phyloP scores from a whole-genome alignment of 2,888 invertebrate genomes.

The Diplazon laetatorius region DNA sequence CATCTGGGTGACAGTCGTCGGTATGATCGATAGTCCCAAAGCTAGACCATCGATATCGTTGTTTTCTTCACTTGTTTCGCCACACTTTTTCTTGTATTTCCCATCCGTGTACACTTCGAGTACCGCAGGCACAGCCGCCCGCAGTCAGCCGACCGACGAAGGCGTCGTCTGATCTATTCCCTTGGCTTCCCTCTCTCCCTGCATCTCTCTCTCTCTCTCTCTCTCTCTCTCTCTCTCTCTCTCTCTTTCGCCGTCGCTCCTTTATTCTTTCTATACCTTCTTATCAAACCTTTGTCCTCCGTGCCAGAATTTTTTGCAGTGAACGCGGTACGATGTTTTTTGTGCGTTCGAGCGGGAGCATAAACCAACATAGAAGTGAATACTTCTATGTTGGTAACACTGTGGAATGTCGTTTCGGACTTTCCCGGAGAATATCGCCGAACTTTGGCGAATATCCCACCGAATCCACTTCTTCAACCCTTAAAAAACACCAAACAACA shows the following conservation, averaged over 20 bases:
- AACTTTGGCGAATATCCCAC: conserved; percentile 29
- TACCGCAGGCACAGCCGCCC: not conserved
- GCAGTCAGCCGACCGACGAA: conserved; percentile 58
- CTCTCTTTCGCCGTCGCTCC: not conserved
- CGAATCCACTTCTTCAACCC: not conserved
- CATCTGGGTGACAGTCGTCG: not conserved
- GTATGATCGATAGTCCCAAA: conserved; percentile 28
- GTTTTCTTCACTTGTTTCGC: conserved; percentile 35
- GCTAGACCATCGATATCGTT: conserved; percentile 43
- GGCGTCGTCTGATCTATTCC: conserved; percentile 71
- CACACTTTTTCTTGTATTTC: conserved; percentile 10
- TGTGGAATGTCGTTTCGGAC: conserved; percentile 3
- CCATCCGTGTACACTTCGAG: conserved; percentile 23
- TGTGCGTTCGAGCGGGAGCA: conserved; percentile 16
- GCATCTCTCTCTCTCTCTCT: conserved; percentile 20
- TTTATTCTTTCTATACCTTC: conserved; percentile 18
- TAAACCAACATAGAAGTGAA: not conserved
- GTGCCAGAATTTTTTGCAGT: conserved; percentile 29
- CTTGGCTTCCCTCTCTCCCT: conserved; percentile 47
- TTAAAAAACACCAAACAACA: not conserved
- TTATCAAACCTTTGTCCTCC: conserved; percentile 31
- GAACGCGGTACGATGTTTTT: not conserved
- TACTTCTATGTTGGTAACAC: no score
- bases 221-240: not conserved
- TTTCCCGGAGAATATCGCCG: conserved; percentile 10